These are phyloP conservation scores for Drosophila phalerata DNA, from an alignment of 2,888 invertebrate genomes.

Conservation along the genomic window DNA sequence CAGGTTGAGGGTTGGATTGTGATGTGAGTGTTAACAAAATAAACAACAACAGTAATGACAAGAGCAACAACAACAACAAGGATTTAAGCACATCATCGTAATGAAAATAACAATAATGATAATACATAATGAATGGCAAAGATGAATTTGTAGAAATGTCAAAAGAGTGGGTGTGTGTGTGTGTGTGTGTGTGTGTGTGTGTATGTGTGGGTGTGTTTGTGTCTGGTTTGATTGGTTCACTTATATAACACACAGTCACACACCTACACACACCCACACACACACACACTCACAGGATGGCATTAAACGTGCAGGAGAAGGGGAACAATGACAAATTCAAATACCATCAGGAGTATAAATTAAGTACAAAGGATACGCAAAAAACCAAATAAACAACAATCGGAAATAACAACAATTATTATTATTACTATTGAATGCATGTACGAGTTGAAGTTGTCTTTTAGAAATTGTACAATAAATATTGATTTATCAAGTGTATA, in stretches of 20 bases:
- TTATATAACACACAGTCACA: conserved; percentile 11
- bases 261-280: conserved; percentile 12
- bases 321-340: conserved; percentile 19
- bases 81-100: conserved; percentile 49
- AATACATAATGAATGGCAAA: conserved; percentile 22
- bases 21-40: conserved; percentile 56
- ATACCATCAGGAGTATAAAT: conserved; percentile 19
- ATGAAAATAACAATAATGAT: conserved; percentile 15
- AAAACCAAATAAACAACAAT: conserved; percentile 19
- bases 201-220: conserved; percentile 5
- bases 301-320: conserved; percentile 27
- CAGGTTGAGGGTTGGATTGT: conserved; percentile 10
- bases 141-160: conserved; percentile 12
- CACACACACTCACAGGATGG: background rate
- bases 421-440: background rate
- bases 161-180: background rate
- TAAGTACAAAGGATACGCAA: conserved; percentile 20
- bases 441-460: background rate
- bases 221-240: conserved; percentile 12
- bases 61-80: conserved; percentile 47
- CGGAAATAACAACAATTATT: background rate
- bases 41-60: conserved; percentile 51
- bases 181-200: conserved; percentile 1
- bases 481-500: conserved; percentile 6
- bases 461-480: conserved; percentile 1